phyloP scores from a whole-genome alignment of 2,113 vertebrate genomes.

The Notiomystis cincta region DNA sequence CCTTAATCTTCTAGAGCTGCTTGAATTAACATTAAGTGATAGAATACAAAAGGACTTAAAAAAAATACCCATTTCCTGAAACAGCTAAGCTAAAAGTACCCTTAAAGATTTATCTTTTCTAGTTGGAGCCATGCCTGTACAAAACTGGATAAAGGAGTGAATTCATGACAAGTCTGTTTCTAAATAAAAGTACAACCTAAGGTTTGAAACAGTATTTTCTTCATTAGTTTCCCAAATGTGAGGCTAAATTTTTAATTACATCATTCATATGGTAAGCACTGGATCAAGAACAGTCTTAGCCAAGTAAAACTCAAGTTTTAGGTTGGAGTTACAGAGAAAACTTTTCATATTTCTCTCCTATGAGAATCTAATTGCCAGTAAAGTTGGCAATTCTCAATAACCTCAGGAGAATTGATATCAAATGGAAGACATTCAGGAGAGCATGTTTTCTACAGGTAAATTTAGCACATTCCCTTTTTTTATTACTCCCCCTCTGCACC shows the following conservation, averaged over 20 bases:
- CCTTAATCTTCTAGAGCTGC: neutral
- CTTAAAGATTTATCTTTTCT: neutral
- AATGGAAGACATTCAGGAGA: neutral
- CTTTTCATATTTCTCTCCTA: neutral
- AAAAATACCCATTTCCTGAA: neutral
- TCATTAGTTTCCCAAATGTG: neutral
- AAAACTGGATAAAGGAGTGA: neutral
- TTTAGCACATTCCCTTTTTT: neutral
- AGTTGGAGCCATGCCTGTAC: neutral
- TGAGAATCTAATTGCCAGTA: neutral
- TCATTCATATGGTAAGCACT: neutral
- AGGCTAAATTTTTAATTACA: neutral
- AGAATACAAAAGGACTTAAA: neutral
- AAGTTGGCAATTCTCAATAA: neutral
- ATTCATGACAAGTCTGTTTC: neutral
- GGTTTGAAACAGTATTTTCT: neutral
- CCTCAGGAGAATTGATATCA: fast-evolving
- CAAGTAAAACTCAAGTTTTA: neutral
- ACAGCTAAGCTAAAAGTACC: neutral
- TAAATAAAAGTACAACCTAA: neutral
- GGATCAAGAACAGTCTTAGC: neutral
- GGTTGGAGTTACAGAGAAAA: neutral
- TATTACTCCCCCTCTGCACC: neutral
- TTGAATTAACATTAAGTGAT: neutral
- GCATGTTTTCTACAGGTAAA: neutral